Conservation (phyloP, 2,797 vertebrate genomes). For the Acanthurus leucopareius region DNA sequence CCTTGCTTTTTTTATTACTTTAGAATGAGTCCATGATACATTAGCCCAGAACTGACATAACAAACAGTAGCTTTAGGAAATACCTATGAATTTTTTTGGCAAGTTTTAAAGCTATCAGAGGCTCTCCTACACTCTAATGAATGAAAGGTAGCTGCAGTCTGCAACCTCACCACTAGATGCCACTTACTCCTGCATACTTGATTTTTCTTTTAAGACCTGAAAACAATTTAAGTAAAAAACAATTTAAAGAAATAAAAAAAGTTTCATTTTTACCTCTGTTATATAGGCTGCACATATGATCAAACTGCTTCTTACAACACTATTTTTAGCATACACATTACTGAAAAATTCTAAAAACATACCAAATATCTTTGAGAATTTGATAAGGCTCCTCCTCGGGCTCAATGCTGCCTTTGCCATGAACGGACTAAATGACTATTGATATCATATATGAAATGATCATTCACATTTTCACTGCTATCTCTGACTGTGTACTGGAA, state of each 20-base stretch:
- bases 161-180: no score
- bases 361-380: conserved; percentile 37
- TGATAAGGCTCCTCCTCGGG: conserved; percentile 29
- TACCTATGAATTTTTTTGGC: no score
- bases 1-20: no score
- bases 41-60: no score
- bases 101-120: no score
- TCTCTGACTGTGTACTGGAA: conserved; percentile 17
- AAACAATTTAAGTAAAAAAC: neutral
- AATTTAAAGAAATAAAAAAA: neutral
- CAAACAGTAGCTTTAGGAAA: no score
- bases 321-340: conserved; percentile 13
- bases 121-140: no score
- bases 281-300: neutral
- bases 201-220: neutral
- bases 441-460: conserved; percentile 57
- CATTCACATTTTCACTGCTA: conserved; percentile 36
- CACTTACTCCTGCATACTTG: no score
- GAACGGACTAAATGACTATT: conserved; percentile 47
- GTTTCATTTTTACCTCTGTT: no score
- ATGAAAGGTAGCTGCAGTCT: no score
- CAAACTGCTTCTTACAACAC: neutral
- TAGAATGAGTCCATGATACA: no score
- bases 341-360: conserved; percentile 23
- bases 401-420: conserved; percentile 5